Base-by-base conservation (phyloP, 2,888 invertebrate genomes). In the Drosophila algonquin region DNA sequence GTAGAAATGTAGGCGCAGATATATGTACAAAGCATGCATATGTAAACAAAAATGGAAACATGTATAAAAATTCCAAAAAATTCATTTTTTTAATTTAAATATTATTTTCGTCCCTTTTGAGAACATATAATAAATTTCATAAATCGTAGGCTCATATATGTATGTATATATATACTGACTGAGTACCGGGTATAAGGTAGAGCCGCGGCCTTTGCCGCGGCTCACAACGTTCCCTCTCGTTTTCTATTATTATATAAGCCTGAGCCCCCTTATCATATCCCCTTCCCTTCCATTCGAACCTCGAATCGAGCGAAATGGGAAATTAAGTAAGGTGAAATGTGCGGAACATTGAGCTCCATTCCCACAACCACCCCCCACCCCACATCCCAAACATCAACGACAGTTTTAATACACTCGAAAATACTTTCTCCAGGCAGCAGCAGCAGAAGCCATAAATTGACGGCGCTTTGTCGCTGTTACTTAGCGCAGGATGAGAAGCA, bases 311-410 rank as follows among this genome's bases (percentile, higher is more conserved):
- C 57, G 21, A 81, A 85, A 76, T 85, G 81, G 45, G 79, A 86
- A 82, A 86, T 75, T 76, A 83, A 88, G 71, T 77, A 83, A 75
- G 75, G 78, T 74, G 65, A 86, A 83, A 86, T 88, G 86, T 89
- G 86, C 84, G 76, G 76, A 65, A 65, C 73, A 86, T 77, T 86
- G 74, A 86, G 75, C 70, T 60, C 70, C 64, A 59, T 68, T 45
- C n/a, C 54, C 27, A 10, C 35, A 35, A 35, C 35, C 12, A n/a
- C 16, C 16, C 5, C 1, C 14, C 12, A 10, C 16, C 16, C 12
- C 32, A 30, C 55, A 44, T 14, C 12, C 14, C 8, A 16, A 52
- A 7, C 35, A 63, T 14, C 64, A 21, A 64, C 45, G 63, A 40
- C 78, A 73, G 63, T 75, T 80, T 83, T 83, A 83, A 83, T 86